These are phyloP conservation scores for Calliopsis andreniformis DNA, from an alignment of 1,140 invertebrate species.

Conservation along the genomic window DNA sequence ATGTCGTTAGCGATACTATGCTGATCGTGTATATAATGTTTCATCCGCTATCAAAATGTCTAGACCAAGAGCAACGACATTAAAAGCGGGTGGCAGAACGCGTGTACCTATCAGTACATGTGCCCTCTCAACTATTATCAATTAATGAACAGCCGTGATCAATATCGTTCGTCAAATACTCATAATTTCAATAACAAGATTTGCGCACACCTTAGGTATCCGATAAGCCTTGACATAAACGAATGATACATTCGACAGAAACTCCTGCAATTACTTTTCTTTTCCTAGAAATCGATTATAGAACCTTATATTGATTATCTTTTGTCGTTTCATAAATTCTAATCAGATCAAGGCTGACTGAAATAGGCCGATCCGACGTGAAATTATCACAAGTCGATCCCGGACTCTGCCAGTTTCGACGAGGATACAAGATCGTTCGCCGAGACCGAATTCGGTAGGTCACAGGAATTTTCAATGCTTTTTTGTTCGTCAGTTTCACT, in stretches of 20 bases:
- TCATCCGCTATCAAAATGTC: slow-evolving; percentile 33
- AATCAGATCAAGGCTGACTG: slow-evolving; percentile 74
- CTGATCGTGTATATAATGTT: slow-evolving; percentile 62
- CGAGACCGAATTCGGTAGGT: slow-evolving; percentile 60
- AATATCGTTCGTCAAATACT: slow-evolving; percentile 4
- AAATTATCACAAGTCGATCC: slow-evolving; percentile 79
- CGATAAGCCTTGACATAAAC: background rate
- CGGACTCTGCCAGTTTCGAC: slow-evolving; percentile 37
- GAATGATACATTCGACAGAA: no score
- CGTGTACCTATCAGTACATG: background rate
- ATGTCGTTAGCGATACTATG: slow-evolving; percentile 47
- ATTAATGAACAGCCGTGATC: slow-evolving; percentile 6
- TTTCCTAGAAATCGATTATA: background rate
- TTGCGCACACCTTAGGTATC: background rate
- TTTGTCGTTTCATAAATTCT: background rate
- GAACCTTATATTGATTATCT: background rate
- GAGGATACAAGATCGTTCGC: slow-evolving; percentile 30
- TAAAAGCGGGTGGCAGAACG: background rate
- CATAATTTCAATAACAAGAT: background rate
- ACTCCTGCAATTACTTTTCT: no score
- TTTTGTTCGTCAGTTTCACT: background rate
- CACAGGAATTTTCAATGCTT: background rate
- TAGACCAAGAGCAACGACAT: slow-evolving; percentile 34
- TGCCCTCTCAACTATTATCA: background rate
- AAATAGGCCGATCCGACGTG: slow-evolving; percentile 78